phyloP scores from a whole-genome alignment of 2,888 invertebrate species.

The Drosophila anomelani region DNA sequence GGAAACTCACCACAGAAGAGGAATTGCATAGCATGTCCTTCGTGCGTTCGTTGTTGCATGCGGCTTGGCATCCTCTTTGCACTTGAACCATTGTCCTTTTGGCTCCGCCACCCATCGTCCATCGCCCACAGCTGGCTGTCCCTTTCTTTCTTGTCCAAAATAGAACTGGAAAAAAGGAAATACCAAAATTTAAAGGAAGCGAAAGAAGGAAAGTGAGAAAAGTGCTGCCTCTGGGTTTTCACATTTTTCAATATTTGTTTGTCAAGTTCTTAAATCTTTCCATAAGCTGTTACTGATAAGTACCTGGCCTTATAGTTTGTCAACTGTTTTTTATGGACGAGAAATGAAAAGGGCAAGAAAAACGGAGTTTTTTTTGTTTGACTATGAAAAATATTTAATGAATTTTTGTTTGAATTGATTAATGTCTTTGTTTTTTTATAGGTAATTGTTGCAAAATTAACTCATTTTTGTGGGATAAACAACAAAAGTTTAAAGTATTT shows the following conservation, averaged over 20 bases:
- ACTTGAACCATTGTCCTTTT: constrained; percentile 83
- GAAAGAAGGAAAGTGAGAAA: constrained; percentile 14
- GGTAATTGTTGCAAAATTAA: background rate
- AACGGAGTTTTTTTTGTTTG: too few species aligned
- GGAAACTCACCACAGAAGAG: constrained; percentile 67
- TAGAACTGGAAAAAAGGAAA: constrained; percentile 2
- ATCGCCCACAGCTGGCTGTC: constrained; percentile 62
- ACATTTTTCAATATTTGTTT: constrained; percentile 19
- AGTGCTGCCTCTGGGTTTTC: constrained; percentile 6
- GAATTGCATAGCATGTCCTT: constrained; percentile 30
- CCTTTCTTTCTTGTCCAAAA: constrained; percentile 46
- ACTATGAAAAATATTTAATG: background rate
- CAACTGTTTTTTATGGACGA: background rate
- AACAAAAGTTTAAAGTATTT: background rate
- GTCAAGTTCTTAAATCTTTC: constrained; percentile 10
- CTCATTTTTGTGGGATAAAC: background rate
- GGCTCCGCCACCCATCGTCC: constrained; percentile 46
- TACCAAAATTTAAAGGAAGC: constrained; percentile 5
- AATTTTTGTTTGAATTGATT: background rate
- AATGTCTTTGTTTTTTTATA: background rate
- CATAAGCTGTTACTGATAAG: constrained; percentile 5
- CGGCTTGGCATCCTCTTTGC: constrained; percentile 80
- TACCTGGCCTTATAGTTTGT: background rate
- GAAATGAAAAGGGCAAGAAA: background rate
- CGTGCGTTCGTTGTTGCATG: constrained; percentile 52